Conservation (phyloP, 2,797 vertebrate genomes). For the Podarcis siculus region DNA sequence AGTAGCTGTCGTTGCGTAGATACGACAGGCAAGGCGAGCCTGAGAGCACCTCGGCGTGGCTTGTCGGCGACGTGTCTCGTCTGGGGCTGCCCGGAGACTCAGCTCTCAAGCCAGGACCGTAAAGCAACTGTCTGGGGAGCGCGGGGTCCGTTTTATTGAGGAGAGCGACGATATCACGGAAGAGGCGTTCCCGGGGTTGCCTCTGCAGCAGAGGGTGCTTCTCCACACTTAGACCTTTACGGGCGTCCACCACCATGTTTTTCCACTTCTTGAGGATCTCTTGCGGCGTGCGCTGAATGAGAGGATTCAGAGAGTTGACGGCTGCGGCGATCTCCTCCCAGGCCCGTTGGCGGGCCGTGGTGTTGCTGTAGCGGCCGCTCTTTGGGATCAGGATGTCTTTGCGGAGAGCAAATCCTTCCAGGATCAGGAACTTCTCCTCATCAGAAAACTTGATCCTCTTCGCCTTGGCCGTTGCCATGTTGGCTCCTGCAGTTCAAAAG, state of each 20-base stretch:
- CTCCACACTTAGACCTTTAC: background rate
- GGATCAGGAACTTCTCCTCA: conserved; percentile 44
- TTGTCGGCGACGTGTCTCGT: accelerated
- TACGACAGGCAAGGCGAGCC: background rate
- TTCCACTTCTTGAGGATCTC: conserved; percentile 27
- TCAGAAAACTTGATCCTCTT: background rate
- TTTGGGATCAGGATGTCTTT: conserved; percentile 27
- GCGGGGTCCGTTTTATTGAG: background rate
- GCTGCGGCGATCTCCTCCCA: background rate
- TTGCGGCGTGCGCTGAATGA: background rate
- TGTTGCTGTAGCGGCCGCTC: conserved; percentile 1
- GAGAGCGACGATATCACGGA: background rate
- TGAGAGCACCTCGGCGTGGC: background rate
- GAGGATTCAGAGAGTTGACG: background rate
- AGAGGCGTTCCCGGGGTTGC: conserved; percentile 9
- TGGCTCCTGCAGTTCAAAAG: background rate
- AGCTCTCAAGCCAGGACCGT: accelerated
- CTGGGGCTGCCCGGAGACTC: accelerated
- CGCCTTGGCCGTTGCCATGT: background rate
- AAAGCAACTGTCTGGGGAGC: accelerated
- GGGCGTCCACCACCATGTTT: background rate
- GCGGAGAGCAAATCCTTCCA: conserved; percentile 7
- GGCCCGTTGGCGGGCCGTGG: background rate
- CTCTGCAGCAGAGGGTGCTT: background rate
- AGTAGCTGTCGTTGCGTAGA: background rate